Evolutionary conservation across 2,888 invertebrate genomes (phyloP), one percentile per base, ranked within the genome.

Genomic region (Argynnis bischoffii): DNA sequence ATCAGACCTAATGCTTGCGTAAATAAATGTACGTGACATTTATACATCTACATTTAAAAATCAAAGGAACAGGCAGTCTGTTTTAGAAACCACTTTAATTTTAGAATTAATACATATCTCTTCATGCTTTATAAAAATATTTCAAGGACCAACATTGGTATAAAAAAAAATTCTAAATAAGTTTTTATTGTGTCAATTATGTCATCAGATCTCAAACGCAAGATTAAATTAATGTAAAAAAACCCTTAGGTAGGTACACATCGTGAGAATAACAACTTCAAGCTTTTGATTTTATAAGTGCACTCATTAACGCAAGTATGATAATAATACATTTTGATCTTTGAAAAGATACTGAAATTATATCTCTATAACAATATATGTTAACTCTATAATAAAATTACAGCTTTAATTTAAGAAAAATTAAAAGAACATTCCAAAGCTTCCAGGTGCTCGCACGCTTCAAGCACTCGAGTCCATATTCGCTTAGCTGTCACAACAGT

Each of bases 201-300:
- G 83, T 81, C 79, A 80, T 72, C 77, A 82, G 84, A 88, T 86
- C 85, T 84, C 78, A 72, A 78, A 79, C 77, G 78, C 81, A 82
- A 83, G 82, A 85, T 83, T 81, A 83, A 79, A 83, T 81, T 78
- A 76, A 76, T 77, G 80, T 77, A 83, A 83, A 26, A 26, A 83
- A 79, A 76, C 74, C 67, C 76, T 78, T 75, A 76, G 80, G 82
- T 75, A 76, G 80, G 82, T 80, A 82, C 80, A 79, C 78, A 79
- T 85, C 77, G 73, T 73, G 79, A 70, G 69, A 77, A 79, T 75
- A 76, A 76, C 70, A 67, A 75, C 66, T 75, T 63, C 51, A 55
- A 51, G 57, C 67, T 64, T 67, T 61, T 59, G 14, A 55, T 31
- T 47, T 31, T 13, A 21, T 15, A 61, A 66, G 15, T 60, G 13